These are phyloP conservation scores for Steinernema hermaphroditum DNA, from an alignment of 2,888 invertebrate genomes.

Conservation along the genomic window DNA sequence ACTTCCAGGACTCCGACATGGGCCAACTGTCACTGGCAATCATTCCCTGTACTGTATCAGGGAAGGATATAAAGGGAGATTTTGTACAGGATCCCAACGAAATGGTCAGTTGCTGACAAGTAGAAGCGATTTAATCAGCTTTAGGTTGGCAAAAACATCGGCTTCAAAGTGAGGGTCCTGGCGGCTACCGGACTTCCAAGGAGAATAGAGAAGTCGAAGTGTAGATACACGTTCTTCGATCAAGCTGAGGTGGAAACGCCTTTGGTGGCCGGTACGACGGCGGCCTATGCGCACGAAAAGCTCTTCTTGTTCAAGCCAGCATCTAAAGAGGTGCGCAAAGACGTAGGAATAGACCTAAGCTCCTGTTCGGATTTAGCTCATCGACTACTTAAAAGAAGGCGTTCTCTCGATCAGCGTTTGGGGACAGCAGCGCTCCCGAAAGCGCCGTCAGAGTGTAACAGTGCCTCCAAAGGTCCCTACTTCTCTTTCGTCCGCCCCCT, in stretches of 20 bases:
- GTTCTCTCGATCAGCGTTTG: conserved; percentile 70
- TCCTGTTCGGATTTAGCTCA: conserved; percentile 66
- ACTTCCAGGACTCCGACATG: conserved; percentile 53
- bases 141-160: conserved; percentile 68
- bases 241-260: conserved; percentile 60
- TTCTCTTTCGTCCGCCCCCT: background rate
- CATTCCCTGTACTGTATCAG: conserved; percentile 70
- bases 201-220: conserved; percentile 68
- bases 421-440: conserved; percentile 68
- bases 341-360: background rate
- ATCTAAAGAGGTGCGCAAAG: conserved; percentile 68
- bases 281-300: conserved; percentile 70
- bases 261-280: conserved; percentile 68
- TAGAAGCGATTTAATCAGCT: conserved; percentile 3
- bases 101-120: conserved; percentile 64
- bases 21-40: conserved; percentile 69
- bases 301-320: conserved; percentile 68
- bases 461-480: background rate
- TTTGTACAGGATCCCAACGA: conserved; percentile 70
- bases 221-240: conserved; percentile 70
- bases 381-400: conserved; percentile 69
- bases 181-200: conserved; percentile 70
- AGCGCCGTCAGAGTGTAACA: background rate
- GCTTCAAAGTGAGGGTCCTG: conserved; percentile 70
- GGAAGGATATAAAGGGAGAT: conserved; percentile 70